A percentile compares a stretch with the other conserved stretches of the same genome.
These are phyloP conservation scores for Moxostoma hubbsi DNA, from an alignment of 2,797 vertebrate genomes.

Conservation along the genomic window DNA sequence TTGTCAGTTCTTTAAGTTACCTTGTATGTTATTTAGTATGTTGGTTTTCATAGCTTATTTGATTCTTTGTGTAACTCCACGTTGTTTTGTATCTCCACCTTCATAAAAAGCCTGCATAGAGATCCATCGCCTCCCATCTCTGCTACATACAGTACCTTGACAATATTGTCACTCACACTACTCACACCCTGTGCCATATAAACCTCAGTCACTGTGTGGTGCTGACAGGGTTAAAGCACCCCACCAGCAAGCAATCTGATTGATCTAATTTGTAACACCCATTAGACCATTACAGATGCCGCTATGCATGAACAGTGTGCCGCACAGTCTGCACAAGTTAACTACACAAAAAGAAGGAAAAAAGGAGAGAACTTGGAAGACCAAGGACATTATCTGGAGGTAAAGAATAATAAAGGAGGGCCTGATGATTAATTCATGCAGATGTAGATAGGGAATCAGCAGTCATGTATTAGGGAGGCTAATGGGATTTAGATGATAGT, in stretches of 20 bases:
- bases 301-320: no score
- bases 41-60: no score
- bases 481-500: slow-evolving; percentile 4
- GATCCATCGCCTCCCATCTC: no score
- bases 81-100: no score
- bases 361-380: background rate
- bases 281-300: slow-evolving; percentile 25
- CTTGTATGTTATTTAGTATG: no score
- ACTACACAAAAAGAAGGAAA: slow-evolving; percentile 30
- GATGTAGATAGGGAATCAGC: slow-evolving; percentile 25
- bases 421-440: slow-evolving; percentile 55
- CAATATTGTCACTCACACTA: no score
- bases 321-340: background rate
- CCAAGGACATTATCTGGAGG: slow-evolving; percentile 39
- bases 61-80: no score
- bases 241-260: slow-evolving; percentile 19
- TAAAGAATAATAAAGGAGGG: slow-evolving; percentile 29
- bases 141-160: no score
- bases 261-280: slow-evolving; percentile 40
- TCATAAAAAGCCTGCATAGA: no score
- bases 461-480: slow-evolving; percentile 23
- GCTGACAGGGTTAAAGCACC: background rate
- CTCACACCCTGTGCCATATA: background rate
- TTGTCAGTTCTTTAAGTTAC: no score
- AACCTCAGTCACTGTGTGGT: background rate